A percentile compares a stretch with the other conserved stretches of the same genome.
These are phyloP conservation scores for Nannospalax galili DNA, from an alignment of 2,113 vertebrate species.

Conservation along the genomic window DNA sequence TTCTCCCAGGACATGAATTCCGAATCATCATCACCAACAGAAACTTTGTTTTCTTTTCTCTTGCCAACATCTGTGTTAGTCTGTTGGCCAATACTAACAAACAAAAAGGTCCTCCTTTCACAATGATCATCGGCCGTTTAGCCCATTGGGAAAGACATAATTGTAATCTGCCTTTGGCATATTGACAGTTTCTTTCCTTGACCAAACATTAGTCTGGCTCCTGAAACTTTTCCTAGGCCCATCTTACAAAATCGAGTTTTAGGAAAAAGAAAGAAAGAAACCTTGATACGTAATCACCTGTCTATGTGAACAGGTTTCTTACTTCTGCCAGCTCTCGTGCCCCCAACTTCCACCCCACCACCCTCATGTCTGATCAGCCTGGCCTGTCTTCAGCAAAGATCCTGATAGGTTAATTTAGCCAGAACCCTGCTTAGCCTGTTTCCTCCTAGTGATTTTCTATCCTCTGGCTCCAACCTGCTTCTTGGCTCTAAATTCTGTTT, in stretches of 20 bases:
- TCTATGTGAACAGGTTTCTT: not conserved
- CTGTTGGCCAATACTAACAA: not conserved
- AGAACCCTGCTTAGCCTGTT: not conserved
- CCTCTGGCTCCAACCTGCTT: not conserved
- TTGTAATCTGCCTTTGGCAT: not conserved
- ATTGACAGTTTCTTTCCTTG: not conserved
- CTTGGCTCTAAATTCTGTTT: not conserved
- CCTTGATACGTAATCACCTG: not conserved
- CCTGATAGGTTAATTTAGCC: not conserved
- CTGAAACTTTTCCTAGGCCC: not conserved
- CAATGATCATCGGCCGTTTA: not conserved
- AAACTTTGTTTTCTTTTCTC: slow-evolving; percentile 32
- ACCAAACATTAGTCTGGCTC: not conserved
- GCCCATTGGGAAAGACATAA: not conserved
- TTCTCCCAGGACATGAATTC: not conserved
- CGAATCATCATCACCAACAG: slow-evolving; percentile 32
- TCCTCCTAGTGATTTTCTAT: not conserved
- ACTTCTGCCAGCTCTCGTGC: not conserved
- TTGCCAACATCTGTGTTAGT: not conserved
- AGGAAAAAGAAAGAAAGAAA: not conserved
- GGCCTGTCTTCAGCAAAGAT: not conserved
- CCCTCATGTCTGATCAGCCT: not conserved
- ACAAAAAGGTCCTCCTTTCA: not conserved
- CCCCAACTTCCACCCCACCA: not conserved
- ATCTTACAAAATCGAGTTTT: not conserved